phyloP scores from a whole-genome alignment of 2,888 invertebrate species.

The Caradrina clavipalpis region DNA sequence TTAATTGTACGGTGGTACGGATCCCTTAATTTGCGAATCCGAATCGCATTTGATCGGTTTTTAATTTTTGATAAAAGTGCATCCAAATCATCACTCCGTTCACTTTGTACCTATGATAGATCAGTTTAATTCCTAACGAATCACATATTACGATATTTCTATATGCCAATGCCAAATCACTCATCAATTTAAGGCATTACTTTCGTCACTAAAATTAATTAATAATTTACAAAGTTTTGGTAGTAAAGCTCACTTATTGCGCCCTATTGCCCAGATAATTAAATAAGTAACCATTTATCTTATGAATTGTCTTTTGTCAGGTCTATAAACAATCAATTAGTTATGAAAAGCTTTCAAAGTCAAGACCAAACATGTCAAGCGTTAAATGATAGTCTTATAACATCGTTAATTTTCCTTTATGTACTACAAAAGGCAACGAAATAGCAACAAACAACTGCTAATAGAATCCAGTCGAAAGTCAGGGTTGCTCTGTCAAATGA shows the following conservation, averaged over 20 bases:
- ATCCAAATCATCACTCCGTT: constrained; percentile 67
- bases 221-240: not conserved
- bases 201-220: constrained; percentile 10
- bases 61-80: constrained; percentile 65
- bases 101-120: constrained; percentile 1
- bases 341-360: constrained; percentile 26
- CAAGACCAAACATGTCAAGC: constrained; percentile 24
- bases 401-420: constrained; percentile 53
- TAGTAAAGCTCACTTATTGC: not conserved
- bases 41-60: too few species aligned
- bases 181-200: constrained; percentile 20
- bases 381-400: constrained; percentile 20
- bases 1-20: too few species aligned
- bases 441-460: constrained; percentile 28
- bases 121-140: constrained; percentile 9
- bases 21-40: too few species aligned
- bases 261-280: not conserved
- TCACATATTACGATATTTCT: constrained; percentile 16
- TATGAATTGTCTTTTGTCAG: not conserved
- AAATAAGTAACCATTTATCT: too few species aligned
- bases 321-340: constrained; percentile 25
- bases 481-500: constrained; percentile 63
- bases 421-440: constrained; percentile 38
- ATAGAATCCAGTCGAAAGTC: constrained; percentile 72
- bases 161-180: constrained; percentile 21